Conservation (phyloP, 2,797 vertebrate species). For the Pseudochaenichthys georgianus region DNA sequence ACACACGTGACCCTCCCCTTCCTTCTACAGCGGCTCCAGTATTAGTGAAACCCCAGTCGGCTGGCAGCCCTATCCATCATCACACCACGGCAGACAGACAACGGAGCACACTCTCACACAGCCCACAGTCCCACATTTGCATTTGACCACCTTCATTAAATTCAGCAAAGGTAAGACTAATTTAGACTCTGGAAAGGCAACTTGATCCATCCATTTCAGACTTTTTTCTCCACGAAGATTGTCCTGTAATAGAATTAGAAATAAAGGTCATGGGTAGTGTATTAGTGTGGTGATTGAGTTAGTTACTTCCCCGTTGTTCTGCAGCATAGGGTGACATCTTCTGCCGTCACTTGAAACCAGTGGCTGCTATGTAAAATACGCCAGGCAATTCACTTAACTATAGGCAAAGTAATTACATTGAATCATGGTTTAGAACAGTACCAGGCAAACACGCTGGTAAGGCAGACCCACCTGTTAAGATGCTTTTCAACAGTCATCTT, state of each 20-base stretch:
- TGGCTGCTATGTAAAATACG: neutral
- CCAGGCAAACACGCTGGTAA: neutral
- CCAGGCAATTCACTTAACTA: neutral
- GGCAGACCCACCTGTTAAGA: too few relatives aligned
- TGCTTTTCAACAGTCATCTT: neutral
- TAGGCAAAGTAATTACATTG: neutral
- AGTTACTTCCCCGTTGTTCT: conserved; percentile 55
- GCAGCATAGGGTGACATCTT: conserved; percentile 31
- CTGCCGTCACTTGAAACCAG: conserved; percentile 5
- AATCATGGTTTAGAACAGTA: neutral
- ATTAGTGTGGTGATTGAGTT: conserved; percentile 67
- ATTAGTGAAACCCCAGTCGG: conserved; percentile 70
- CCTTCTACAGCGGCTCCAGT: conserved; percentile 61
- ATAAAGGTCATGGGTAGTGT: conserved; percentile 68
- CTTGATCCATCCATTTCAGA: conserved; percentile 74
- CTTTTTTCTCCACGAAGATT: conserved; percentile 23
- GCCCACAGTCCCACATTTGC: conserved; percentile 73
- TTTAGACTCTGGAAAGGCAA: conserved; percentile 65
- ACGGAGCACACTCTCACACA: conserved; percentile 59
- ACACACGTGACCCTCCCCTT: conserved; percentile 64
- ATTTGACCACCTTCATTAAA: conserved; percentile 79
- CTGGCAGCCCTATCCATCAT: conserved; percentile 81
- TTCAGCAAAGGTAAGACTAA: conserved; percentile 74
- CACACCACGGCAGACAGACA: conserved; percentile 65
- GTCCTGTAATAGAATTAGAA: conserved; percentile 74